Evolutionary conservation across 2,113 vertebrate species (phyloP).

Genomic region (Toxostoma redivivum): DNA sequence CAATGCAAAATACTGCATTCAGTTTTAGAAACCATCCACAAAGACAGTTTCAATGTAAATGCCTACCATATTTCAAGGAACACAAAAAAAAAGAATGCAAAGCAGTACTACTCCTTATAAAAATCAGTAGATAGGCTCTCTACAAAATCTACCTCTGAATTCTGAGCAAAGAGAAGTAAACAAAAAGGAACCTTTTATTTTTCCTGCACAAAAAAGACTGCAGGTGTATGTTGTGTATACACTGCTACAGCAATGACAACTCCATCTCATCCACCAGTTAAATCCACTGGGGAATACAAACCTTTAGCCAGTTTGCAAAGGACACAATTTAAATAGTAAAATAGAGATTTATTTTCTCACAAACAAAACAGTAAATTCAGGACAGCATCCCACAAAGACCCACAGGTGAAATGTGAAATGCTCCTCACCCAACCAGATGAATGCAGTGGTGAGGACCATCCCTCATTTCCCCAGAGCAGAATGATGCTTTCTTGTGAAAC

Average conservation of each 20-base stretch:
- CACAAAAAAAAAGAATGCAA: not conserved
- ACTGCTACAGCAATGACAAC: not conserved
- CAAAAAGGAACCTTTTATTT: not conserved
- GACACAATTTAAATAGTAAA: not conserved
- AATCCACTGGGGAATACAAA: not conserved
- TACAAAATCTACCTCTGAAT: not conserved
- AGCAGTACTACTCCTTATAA: not conserved
- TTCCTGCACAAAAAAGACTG: not conserved
- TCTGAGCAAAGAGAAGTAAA: not conserved
- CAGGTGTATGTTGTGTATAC: not conserved
- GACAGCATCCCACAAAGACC: not conserved
- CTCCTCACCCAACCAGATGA: not conserved
- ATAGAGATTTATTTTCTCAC: not conserved
- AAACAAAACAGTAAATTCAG: not conserved
- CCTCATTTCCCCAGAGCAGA: fast-evolving
- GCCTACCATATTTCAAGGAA: not conserved
- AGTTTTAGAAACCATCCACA: not conserved
- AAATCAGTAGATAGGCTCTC: not conserved
- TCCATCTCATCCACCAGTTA: not conserved
- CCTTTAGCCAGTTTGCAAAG: not conserved
- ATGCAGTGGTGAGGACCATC: not conserved
- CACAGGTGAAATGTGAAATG: fast-evolving
- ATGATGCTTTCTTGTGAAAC: not conserved
- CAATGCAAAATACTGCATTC: not conserved
- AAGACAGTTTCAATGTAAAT: not conserved